phyloP scores from a whole-genome alignment of 2,888 invertebrate species.

The Diarsia mendica region DNA sequence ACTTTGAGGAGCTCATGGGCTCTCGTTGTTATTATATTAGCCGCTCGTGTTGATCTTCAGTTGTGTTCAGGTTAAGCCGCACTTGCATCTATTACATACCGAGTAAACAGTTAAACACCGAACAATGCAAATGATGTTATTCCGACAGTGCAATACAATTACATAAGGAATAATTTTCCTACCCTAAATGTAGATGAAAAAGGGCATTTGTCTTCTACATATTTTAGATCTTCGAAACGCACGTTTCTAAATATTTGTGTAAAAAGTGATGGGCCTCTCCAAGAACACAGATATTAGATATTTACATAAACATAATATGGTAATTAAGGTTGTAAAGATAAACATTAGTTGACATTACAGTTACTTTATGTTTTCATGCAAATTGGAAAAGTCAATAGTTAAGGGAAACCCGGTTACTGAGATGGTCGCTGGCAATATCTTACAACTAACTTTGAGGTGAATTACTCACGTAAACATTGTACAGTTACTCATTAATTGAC shows the following conservation, averaged over 20 bases:
- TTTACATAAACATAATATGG: constrained; percentile 30
- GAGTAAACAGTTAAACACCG: too few species aligned
- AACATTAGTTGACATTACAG: constrained; percentile 30
- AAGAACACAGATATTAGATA: background rate
- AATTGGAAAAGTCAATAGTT: constrained; percentile 47
- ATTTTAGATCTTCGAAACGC: too few species aligned
- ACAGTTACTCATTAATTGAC: constrained; percentile 15
- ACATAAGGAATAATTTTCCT: too few species aligned
- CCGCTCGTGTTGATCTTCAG: too few species aligned
- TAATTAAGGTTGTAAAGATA: constrained; percentile 38
- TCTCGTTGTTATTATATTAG: too few species aligned
- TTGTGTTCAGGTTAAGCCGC: too few species aligned
- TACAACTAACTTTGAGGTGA: constrained; percentile 20
- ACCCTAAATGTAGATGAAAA: too few species aligned
- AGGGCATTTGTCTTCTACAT: too few species aligned
- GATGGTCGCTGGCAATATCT: constrained; percentile 22
- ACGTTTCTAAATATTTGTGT: background rate
- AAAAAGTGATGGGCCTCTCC: background rate
- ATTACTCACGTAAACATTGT: constrained; percentile 26
- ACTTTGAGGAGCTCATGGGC: too few species aligned
- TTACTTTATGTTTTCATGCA: constrained; percentile 46
- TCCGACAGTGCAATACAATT: too few species aligned
- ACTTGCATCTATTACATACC: too few species aligned
- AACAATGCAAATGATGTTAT: too few species aligned
- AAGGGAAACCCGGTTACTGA: constrained; percentile 50